Evolutionary conservation across 1,140 invertebrate genomes (phyloP).

Genomic region (Dryas iulia): DNA sequence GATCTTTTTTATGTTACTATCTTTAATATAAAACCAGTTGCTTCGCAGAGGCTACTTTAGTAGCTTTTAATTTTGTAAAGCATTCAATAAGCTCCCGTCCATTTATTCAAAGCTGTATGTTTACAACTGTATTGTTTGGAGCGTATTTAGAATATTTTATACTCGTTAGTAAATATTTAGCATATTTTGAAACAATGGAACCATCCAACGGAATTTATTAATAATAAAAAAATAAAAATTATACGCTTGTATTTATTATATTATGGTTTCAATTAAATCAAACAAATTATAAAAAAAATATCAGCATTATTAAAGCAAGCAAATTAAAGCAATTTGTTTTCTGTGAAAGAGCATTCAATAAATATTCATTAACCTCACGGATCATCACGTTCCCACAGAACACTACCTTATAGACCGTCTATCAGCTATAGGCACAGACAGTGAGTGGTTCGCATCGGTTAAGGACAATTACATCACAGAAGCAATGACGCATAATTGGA

Average conservation of each 20-base stretch:
- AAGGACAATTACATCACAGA: slow-evolving; percentile 48
- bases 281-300: neutral
- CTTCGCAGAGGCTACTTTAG: neutral
- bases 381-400: slow-evolving; percentile 24
- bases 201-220: neutral
- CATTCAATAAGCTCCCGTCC: neutral
- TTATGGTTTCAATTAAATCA: neutral
- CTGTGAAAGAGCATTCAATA: neutral
- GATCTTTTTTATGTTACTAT: neutral
- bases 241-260: neutral
- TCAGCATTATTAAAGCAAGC: neutral
- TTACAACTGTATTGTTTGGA: neutral
- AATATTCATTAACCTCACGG: slow-evolving; percentile 16
- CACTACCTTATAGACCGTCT: slow-evolving; percentile 20
- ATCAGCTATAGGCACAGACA: slow-evolving; percentile 6
- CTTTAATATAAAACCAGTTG: neutral
- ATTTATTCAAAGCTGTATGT: neutral
- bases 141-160: neutral
- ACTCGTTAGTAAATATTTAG: neutral
- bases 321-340: neutral
- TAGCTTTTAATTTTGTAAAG: neutral
- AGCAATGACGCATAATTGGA: slow-evolving; percentile 51
- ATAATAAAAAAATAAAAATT: neutral
- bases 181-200: neutral
- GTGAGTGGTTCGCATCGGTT: slow-evolving; percentile 6